A percentile compares a stretch with the other conserved stretches of the same genome.
Conservation (phyloP, 2,113 vertebrate species). For the Orycteropus afer region DNA sequence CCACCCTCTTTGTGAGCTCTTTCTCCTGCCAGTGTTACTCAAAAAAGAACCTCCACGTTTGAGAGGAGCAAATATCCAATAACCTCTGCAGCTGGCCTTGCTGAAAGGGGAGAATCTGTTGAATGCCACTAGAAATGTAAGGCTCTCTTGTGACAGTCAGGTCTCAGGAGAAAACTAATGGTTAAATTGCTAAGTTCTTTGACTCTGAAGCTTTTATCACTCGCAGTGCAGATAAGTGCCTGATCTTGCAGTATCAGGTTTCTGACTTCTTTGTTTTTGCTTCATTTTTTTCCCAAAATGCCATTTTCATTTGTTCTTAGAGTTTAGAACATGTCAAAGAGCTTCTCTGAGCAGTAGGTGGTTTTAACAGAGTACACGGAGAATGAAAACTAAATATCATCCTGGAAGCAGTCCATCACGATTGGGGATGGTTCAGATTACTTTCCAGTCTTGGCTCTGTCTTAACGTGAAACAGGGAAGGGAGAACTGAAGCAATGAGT, state of each 20-base stretch:
- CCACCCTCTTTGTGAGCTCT: not conserved
- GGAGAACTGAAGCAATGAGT: conserved; percentile 29
- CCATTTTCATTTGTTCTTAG: conserved; percentile 68
- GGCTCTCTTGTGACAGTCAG: conserved; percentile 53
- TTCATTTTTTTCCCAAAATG: conserved; percentile 35
- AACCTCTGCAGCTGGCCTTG: conserved; percentile 42
- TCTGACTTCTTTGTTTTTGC: conserved; percentile 69
- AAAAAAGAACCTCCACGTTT: conserved; percentile 51
- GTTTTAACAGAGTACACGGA: conserved; percentile 44
- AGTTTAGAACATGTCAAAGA: conserved; percentile 63
- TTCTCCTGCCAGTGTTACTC: not conserved
- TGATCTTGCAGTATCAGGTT: not conserved
- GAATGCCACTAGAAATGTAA: conserved; percentile 50
- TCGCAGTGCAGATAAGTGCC: conserved; percentile 58
- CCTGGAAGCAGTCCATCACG: not conserved
- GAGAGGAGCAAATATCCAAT: conserved; percentile 36
- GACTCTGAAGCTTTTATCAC: conserved; percentile 61
- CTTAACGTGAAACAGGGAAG: conserved; percentile 45
- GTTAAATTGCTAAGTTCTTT: conserved; percentile 48
- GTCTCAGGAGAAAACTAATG: conserved; percentile 33
- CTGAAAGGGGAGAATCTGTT: conserved; percentile 21
- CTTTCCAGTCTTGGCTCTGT: conserved; percentile 4
- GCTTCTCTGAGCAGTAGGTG: conserved; percentile 54
- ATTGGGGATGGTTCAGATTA: not conserved
- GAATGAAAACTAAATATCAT: conserved; percentile 45